A percentile compares a stretch with the other conserved stretches of the same genome.
Conservation (phyloP, 2,797 vertebrate genomes). For the Liasis olivaceus region DNA sequence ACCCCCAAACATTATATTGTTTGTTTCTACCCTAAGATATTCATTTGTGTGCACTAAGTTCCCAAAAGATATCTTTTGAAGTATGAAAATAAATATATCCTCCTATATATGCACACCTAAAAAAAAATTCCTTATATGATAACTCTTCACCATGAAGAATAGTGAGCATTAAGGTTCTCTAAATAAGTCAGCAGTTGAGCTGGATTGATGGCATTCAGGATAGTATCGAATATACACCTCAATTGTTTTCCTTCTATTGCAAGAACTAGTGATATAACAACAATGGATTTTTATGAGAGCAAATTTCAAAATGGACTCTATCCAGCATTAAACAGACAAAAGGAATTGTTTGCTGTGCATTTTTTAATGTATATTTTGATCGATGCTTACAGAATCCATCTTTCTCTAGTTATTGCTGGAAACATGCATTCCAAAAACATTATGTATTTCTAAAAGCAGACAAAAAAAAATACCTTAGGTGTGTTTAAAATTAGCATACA, state of each 20-base stretch:
- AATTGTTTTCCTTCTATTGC: conserved; percentile 41
- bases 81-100: neutral
- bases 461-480: neutral
- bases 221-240: conserved; percentile 28
- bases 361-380: neutral
- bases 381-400: neutral
- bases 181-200: conserved; percentile 16
- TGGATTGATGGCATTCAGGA: neutral
- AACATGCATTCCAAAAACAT: neutral
- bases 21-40: neutral
- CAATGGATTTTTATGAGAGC: neutral
- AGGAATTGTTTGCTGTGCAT: neutral
- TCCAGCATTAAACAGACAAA: neutral
- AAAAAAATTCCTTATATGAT: neutral
- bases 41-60: neutral
- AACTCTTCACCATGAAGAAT: conserved; percentile 4
- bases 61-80: neutral
- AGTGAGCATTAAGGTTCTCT: neutral
- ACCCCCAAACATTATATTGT: neutral
- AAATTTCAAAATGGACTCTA: neutral
- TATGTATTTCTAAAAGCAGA: neutral
- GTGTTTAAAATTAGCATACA: neutral
- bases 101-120: neutral
- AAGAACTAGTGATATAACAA: neutral
- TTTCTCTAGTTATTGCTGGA: neutral